Evolutionary conservation across 2,113 vertebrate species (phyloP).

Genomic region (Catharus bicknelli): DNA sequence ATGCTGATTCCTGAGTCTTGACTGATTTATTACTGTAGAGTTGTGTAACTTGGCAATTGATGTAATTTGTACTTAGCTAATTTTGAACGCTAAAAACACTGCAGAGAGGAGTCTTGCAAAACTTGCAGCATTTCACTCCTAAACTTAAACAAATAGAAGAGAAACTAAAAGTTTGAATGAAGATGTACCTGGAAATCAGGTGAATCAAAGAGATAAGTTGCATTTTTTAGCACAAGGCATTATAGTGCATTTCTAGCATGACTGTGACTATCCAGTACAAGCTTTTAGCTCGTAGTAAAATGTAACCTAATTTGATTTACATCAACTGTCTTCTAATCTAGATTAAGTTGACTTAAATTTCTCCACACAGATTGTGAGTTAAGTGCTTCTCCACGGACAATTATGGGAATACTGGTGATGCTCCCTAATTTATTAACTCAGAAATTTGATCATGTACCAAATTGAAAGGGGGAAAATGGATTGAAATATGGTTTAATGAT

Average conservation of each 20-base stretch:
- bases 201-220: background rate
- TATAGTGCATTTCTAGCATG: background rate
- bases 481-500: background rate
- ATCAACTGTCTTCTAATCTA: background rate
- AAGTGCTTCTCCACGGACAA: background rate
- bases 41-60: background rate
- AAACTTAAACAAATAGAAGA: background rate
- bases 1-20: background rate
- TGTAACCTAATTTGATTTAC: background rate
- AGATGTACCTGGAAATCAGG: background rate
- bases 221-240: background rate
- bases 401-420: background rate
- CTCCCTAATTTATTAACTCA: background rate
- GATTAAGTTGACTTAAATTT: background rate
- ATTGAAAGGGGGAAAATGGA: background rate
- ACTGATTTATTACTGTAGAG: background rate
- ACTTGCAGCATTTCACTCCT: background rate
- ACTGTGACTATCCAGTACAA: background rate
- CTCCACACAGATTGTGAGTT: background rate
- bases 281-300: background rate
- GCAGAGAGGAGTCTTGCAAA: background rate
- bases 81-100: background rate
- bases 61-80: background rate
- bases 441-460: background rate
- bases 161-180: background rate